Percentiles rank a stretch among this genome's conserved stretches.
Conservation (phyloP, 2,797 vertebrate genomes). For the Premnoplex brunnescens region DNA sequence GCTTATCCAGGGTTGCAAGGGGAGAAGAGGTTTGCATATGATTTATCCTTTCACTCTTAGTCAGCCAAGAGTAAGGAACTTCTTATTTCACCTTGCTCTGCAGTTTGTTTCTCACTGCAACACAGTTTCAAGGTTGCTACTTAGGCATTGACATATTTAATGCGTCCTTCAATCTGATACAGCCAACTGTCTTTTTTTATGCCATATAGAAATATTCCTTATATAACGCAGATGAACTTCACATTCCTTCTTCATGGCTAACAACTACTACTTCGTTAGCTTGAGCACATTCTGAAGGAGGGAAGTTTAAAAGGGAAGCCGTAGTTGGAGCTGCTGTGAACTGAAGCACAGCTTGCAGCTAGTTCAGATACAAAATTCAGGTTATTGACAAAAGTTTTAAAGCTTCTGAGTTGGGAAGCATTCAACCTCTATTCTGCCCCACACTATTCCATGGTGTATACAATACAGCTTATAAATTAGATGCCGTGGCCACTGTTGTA, state of each 20-base stretch:
- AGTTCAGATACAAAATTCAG: neutral
- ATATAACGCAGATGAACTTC: neutral
- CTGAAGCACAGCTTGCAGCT: neutral
- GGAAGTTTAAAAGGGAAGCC: neutral
- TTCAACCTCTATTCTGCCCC: neutral
- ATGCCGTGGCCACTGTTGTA: neutral
- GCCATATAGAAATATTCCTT: neutral
- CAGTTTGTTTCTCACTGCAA: neutral
- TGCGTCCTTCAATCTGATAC: neutral
- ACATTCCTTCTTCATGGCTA: neutral
- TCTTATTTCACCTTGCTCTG: neutral
- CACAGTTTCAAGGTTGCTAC: neutral
- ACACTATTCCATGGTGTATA: neutral
- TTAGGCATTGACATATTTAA: neutral
- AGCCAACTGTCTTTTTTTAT: neutral
- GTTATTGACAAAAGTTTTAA: neutral
- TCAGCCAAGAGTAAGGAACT: neutral
- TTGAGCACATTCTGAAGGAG: neutral
- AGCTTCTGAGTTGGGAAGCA: neutral
- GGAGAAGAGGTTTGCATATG: neutral
- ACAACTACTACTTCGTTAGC: neutral
- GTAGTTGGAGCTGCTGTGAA: neutral
- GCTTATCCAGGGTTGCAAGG: neutral
- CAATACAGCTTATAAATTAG: neutral
- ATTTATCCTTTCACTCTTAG: neutral